Evolutionary conservation across 35 echinoderm and acorn worm species (phyloP), one percentile per base, ranked within the genome.

Genomic region (Acanthaster planci): DNA sequence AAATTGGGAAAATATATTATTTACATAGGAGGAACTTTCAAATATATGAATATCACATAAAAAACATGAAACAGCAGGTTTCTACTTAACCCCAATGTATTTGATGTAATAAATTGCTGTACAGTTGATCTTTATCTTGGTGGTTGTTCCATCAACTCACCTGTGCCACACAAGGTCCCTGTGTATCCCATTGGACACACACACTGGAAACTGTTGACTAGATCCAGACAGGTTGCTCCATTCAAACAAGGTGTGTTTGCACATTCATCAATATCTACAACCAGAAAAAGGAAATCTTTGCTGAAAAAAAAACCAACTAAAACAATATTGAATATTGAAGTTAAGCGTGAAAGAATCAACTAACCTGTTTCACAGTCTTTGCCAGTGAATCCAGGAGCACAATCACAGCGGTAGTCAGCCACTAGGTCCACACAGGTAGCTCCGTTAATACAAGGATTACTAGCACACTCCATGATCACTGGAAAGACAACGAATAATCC

Each of bases 211-310:
- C 60, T 50, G 55, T 56, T 77, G 18, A 89, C 37, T 31, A 67
- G 39, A 72, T 89, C 87, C 26, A 34, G 14, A 83, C 87, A 89
- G 34, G 87, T 89, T 34, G 57, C 87, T 77, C 87, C 80, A 59
- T 89, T 89, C 79, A 47, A 17, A 59, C 94, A 97, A 42, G 90
- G 90, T 52, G 51, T 83, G 77, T 81, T 89, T 12, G 55, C 83
- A 82, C 94, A 97, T 39, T 92, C 90, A 55, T 89, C 64, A 7
- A 86, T 88, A 78, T 88, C 86, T 89, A 9, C 4, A 87, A 39
- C 35, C 16, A 76, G 15, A 21, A 31, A 85, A 16, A 58, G 14
- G 7, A 26, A 72, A 19, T 27, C 0, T 12, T 27, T 29, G 2
- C 14, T 26, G 34, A 72, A 72, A 72, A 31, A 10, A 34, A 68